phyloP scores from a whole-genome alignment of 1,140 invertebrate species.

The Drosophila nikananu region DNA sequence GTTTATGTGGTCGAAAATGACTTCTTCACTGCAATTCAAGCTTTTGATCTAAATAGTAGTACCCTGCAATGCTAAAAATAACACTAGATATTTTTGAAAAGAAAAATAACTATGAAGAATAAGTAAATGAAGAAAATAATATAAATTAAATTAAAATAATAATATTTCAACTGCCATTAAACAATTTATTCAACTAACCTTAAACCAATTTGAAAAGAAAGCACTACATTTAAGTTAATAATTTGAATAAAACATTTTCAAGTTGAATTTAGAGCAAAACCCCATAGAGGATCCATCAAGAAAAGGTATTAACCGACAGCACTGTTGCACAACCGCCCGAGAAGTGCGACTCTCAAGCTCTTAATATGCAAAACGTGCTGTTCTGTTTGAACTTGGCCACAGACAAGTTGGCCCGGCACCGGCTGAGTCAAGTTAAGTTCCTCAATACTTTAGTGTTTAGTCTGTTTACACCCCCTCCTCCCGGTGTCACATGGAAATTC shows the following conservation, averaged over 20 bases:
- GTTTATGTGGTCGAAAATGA: too few relatives aligned
- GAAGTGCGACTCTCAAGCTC: conserved; percentile 23
- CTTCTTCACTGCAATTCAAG: too few relatives aligned
- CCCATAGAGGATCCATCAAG: neutral
- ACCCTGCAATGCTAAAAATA: too few relatives aligned
- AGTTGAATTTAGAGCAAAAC: neutral
- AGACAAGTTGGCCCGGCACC: conserved; percentile 40
- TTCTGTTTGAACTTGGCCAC: conserved; percentile 62
- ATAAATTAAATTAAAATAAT: too few relatives aligned
- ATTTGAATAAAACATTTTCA: neutral
- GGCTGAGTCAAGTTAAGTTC: conserved; percentile 45
- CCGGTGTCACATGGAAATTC: conserved; percentile 55
- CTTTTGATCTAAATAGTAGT: too few relatives aligned
- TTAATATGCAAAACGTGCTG: conserved; percentile 68
- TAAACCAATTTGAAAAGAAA: neutral
- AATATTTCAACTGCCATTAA: too few relatives aligned
- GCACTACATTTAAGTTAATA: neutral
- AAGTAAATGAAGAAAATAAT: too few relatives aligned
- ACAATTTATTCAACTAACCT: neutral
- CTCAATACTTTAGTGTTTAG: conserved; percentile 41
- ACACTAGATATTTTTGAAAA: too few relatives aligned
- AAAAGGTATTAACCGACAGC: neutral
- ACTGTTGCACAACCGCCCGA: neutral
- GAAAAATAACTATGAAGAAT: too few relatives aligned
- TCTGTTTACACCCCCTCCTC: conserved; percentile 13